Conservation (phyloP, 2,797 vertebrate species). For the Lutjanus argentimaculatus region DNA sequence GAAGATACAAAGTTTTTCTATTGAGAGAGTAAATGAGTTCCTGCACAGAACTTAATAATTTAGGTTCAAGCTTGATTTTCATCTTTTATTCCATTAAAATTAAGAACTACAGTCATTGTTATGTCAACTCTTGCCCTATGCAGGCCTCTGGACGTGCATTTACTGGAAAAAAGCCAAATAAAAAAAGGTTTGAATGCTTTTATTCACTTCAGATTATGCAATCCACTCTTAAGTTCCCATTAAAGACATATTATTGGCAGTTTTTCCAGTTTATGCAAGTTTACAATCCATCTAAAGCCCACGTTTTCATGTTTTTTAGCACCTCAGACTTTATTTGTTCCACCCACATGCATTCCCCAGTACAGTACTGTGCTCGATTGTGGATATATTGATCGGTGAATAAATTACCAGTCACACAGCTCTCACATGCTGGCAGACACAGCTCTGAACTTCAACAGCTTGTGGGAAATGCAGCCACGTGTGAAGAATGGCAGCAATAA, state of each 20-base stretch:
- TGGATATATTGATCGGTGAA: constrained; percentile 57
- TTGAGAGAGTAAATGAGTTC: constrained; percentile 60
- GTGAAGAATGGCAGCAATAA: constrained; percentile 33
- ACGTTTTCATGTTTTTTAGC: constrained; percentile 13
- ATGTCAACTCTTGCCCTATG: constrained; percentile 24
- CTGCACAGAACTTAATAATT: constrained; percentile 74
- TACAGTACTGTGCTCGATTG: constrained; percentile 33
- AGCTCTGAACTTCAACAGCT: constrained; percentile 23
- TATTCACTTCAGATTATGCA: constrained; percentile 24
- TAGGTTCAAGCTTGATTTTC: constrained; percentile 72
- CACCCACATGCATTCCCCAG: constrained; percentile 36
- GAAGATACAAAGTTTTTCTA: constrained; percentile 53
- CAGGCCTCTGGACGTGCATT: constrained; percentile 45
- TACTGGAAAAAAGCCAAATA: constrained; percentile 41
- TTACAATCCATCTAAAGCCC: constrained; percentile 31
- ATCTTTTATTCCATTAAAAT: constrained; percentile 56
- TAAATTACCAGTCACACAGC: constrained; percentile 55
- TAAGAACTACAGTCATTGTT: constrained; percentile 53
- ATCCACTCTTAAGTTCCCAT: neutral
- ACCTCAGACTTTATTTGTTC: constrained; percentile 14
- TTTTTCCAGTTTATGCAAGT: constrained; percentile 55
- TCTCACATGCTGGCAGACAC: constrained; percentile 17
- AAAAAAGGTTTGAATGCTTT: constrained; percentile 30
- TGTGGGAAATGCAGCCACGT: constrained; percentile 38
- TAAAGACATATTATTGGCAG: constrained; percentile 9